These are phyloP conservation scores for Botrylloides violaceus DNA, from an alignment of 23 tunicate species.

Conservation along the genomic window DNA sequence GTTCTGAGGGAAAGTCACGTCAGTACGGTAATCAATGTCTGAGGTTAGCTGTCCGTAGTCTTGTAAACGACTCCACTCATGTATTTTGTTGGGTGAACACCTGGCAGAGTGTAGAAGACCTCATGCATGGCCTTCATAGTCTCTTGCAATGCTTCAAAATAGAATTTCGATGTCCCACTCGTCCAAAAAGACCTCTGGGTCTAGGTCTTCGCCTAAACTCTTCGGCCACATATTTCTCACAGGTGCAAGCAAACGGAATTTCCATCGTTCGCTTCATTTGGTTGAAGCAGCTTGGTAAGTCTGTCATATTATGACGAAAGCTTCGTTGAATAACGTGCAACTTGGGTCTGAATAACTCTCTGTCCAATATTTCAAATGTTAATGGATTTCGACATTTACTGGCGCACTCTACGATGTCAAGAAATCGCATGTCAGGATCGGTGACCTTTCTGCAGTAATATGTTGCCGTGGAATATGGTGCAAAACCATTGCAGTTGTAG, in stretches of 20 bases:
- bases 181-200: no score
- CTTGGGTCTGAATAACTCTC: not conserved
- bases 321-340: not conserved
- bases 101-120: no score
- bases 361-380: not conserved
- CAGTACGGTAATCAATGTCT: no score
- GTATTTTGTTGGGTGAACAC: no score
- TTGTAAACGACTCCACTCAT: no score
- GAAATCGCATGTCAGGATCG: not conserved
- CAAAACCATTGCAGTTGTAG: not conserved
- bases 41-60: no score
- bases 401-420: not conserved
- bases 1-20: no score
- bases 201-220: not conserved
- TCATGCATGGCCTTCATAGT: no score
- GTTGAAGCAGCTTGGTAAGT: not conserved
- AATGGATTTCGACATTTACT: not conserved
- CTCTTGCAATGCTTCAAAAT: not conserved
- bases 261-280: not conserved
- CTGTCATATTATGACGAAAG: not conserved
- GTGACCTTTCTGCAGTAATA: not conserved
- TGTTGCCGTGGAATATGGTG: not conserved
- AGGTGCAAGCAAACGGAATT: not conserved
- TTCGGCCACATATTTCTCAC: not conserved
- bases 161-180: not conserved